Evolutionary conservation across 1,140 invertebrate species (phyloP), one percentile per base, ranked within the genome.

Genomic region (Araneus ventricosus): DNA sequence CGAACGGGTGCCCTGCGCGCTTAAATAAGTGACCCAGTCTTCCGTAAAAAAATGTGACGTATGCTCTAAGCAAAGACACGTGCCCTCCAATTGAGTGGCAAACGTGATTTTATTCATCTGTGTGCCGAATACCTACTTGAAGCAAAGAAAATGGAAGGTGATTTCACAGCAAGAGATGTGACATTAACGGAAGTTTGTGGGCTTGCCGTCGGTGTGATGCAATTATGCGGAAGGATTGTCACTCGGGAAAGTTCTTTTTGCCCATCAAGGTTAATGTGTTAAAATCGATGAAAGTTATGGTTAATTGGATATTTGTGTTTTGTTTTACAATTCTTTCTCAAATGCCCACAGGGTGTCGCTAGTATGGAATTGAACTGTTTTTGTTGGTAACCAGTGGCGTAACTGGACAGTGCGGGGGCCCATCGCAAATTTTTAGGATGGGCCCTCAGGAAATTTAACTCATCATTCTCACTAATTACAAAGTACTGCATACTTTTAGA

Each of bases 11-110:
- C 17, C 52, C 57, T 39, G 34, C 67, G 41, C 70, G 84, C 85
- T 88, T 93, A 87, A 93, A 93, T 93, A 93, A 93, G n/a, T 86
- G 91, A 87, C 84, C 91, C 91, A 93, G 39, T 93, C 63, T 93
- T 87, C 63, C 91, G 91, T 93, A 63, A 91, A 88, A 67, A 87
- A 67, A 61, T 30, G 39, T 91, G 90, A 92, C 90, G 90, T 70
- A 27, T 34, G 79, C 10, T 39, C 41, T 45, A 2, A 79, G 41
- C 6, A 39, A 39, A 41, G 37, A 30, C 82, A 85, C 82, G 90
- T 86, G 82, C 22, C 67, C n/a, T 6, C 10, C 10, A 39, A 57
- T 41, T 27, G 67, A 86, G 88, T 57, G 59, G 59, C 22, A 10
- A 86, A 85, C 39, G 61, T 92, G 80, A 92, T 92, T 92, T 30